Evolutionary conservation across 2,113 vertebrate species (phyloP), one percentile per base, ranked within the genome.

Genomic region (Pelusios castaneus): DNA sequence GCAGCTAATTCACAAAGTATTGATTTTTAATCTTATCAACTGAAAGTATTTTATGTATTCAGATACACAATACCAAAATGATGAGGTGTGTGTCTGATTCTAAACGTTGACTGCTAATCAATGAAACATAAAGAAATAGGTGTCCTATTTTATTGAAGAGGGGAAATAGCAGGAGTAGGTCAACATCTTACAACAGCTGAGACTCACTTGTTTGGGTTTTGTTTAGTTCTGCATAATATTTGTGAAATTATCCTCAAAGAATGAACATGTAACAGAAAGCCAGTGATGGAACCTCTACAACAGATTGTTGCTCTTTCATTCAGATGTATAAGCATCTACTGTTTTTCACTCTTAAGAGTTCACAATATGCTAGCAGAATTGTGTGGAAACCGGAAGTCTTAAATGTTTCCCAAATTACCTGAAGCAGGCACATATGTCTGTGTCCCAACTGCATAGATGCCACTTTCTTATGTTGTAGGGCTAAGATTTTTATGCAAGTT

Each of bases 281-380:
- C 63, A n/a, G 56, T 79, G 78, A 19, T 4, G 4, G 27, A 85
- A 73, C 31, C 34, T 78, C 78, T 73, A 87, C 5, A 14, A 27
- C 29, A 73, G 73, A 13, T 49, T 43, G 25, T 24, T 9, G 10
- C 0, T 24, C 94, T 97, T 97, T 97, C 84, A 97, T 97, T 94
- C 91, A 83, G 73, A 80, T 90, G 70, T 84, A 89, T 60, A 95
- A 88, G 58, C 77, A 89, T 76, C 38, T 81, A 43, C 55, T 2
- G 25, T 76, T 70, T 55, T 80, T 94, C 89, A 81, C 5, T 86
- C 52, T 22, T 43, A 31, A 88, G 91, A 43, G 90, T 76, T 93
- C 85, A 17, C 11, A 86, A 94, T 63, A 94, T 83, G 83, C 84
- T 90, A 95, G 96, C 89, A 92, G 90, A 92, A 95, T 95, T 96